phyloP scores from a whole-genome alignment of 1,140 invertebrate species.

The Drosophila sechellia region DNA sequence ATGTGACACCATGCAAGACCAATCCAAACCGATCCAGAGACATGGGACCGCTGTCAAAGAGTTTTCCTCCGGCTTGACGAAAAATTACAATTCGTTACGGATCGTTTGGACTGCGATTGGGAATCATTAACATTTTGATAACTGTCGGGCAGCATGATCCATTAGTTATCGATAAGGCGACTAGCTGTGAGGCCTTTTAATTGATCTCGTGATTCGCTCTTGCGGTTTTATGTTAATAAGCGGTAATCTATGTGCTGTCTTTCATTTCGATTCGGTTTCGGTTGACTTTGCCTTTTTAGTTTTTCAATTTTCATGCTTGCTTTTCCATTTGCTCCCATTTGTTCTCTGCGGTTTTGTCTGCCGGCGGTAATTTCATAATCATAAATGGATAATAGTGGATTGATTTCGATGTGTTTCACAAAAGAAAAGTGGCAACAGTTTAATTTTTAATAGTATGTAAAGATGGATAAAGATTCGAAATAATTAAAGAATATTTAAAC shows the following conservation, averaged over 20 bases:
- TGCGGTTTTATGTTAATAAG: slow-evolving; percentile 62
- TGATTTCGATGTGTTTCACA: slow-evolving; percentile 8
- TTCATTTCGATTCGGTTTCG: slow-evolving; percentile 39
- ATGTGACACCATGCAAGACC: slow-evolving; percentile 69
- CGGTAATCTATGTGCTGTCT: slow-evolving; percentile 36
- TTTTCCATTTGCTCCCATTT: slow-evolving; percentile 39
- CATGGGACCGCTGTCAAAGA: slow-evolving; percentile 48
- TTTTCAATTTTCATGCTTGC: slow-evolving; percentile 50
- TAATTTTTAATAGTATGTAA: not conserved
- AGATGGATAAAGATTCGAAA: not conserved
- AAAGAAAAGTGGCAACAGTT: not conserved
- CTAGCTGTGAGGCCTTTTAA: slow-evolving; percentile 40
- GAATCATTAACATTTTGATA: slow-evolving; percentile 63
- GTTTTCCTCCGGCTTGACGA: slow-evolving; percentile 64
- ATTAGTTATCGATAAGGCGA: slow-evolving; percentile 43
- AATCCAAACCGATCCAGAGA: slow-evolving; percentile 18
- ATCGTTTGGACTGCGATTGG: slow-evolving; percentile 52
- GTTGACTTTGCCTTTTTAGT: slow-evolving; percentile 26
- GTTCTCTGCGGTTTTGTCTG: slow-evolving; percentile 22
- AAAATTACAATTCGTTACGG: slow-evolving; percentile 56
- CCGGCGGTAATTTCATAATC: slow-evolving; percentile 24
- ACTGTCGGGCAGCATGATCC: slow-evolving; percentile 40
- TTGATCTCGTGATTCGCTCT: slow-evolving; percentile 47
- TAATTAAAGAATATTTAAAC: too few relatives aligned
- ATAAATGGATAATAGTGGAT: slow-evolving; percentile 32